Percentiles rank a stretch among this genome's conserved stretches.
These are phyloP conservation scores for Eretmocerus hayati DNA, from an alignment of 2,888 invertebrate genomes.

Conservation along the genomic window DNA sequence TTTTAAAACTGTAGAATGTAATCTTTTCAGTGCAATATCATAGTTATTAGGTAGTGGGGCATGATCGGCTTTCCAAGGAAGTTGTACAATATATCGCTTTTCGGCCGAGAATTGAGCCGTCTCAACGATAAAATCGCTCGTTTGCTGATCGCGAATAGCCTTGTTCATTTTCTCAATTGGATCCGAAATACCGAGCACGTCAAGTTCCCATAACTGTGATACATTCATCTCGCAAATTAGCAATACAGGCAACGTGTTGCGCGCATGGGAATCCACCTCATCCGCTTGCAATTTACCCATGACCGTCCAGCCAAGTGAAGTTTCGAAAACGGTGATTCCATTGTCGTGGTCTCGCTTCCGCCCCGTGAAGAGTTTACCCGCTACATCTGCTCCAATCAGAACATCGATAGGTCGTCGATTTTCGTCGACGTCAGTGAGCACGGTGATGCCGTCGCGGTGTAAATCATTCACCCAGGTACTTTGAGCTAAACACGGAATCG, in stretches of 20 bases:
- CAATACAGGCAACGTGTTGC: neutral
- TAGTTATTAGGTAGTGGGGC: too few relatives aligned
- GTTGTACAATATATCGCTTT: too few relatives aligned
- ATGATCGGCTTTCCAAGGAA: conserved; percentile 28
- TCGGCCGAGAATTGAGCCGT: too few relatives aligned
- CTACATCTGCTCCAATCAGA: too few relatives aligned
- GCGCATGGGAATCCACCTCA: neutral
- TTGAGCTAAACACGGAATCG: too few relatives aligned
- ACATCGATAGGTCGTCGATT: too few relatives aligned
- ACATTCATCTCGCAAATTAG: neutral
- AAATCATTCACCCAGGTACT: too few relatives aligned
- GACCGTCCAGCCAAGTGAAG: neutral
- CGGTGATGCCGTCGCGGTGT: too few relatives aligned
- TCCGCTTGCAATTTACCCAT: neutral
- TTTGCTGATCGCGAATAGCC: too few relatives aligned
- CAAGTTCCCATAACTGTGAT: neutral
- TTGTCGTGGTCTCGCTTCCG: neutral
- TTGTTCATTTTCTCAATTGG: neutral
- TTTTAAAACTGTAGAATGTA: neutral
- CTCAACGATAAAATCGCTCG: too few relatives aligned
- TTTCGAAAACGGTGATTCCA: neutral
- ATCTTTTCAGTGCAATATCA: too few relatives aligned
- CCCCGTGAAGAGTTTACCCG: neutral
- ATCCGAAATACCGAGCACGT: neutral
- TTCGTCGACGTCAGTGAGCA: too few relatives aligned